phyloP scores from a whole-genome alignment of 30 jellyfish, hydroid and myxozoan species.

The Mastigias papua region DNA sequence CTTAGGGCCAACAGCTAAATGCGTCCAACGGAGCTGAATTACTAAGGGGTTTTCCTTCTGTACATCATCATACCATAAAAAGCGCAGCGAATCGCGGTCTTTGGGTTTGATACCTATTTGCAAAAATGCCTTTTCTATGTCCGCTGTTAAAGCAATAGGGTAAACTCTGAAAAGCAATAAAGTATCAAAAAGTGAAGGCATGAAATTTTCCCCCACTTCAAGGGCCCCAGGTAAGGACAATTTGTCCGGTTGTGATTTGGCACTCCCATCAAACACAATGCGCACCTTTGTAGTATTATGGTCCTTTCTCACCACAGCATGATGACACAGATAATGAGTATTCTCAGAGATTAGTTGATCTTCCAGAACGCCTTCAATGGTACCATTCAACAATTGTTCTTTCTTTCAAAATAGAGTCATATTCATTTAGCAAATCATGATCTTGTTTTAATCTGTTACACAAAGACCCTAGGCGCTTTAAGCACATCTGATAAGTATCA shows the following conservation, averaged over 20 bases:
- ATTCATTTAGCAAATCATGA: slow-evolving; percentile 41
- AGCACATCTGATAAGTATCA: slow-evolving; percentile 15
- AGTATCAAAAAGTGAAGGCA: slow-evolving; percentile 27
- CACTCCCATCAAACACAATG: slow-evolving; percentile 64
- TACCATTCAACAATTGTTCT: slow-evolving; percentile 20
- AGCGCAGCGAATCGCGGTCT: slow-evolving; percentile 40
- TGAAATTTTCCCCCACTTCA: slow-evolving; percentile 29
- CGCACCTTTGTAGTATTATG: slow-evolving; percentile 47
- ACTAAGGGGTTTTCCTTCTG: slow-evolving; percentile 22
- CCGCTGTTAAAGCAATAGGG: slow-evolving; percentile 37
- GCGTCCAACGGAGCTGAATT: slow-evolving; percentile 20
- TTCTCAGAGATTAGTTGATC: neutral
- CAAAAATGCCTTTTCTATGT: slow-evolving; percentile 62
- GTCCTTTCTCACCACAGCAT: slow-evolving; percentile 49
- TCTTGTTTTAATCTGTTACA: slow-evolving; percentile 11
- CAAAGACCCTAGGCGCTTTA: slow-evolving; percentile 20
- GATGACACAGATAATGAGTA: slow-evolving; percentile 43
- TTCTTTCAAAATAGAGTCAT: slow-evolving; percentile 37
- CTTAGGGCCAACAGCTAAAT: slow-evolving; percentile 37
- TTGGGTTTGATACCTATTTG: slow-evolving; percentile 18
- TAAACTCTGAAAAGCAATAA: slow-evolving; percentile 33
- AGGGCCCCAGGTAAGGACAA: slow-evolving; percentile 47
- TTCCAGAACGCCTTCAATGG: slow-evolving; percentile 43
- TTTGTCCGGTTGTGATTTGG: slow-evolving; percentile 10
- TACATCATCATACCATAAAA: slow-evolving; percentile 48